Evolutionary conservation across 1,140 invertebrate species (phyloP), one percentile per base, ranked within the genome.

Genomic region (Drosophila kepulauana): DNA sequence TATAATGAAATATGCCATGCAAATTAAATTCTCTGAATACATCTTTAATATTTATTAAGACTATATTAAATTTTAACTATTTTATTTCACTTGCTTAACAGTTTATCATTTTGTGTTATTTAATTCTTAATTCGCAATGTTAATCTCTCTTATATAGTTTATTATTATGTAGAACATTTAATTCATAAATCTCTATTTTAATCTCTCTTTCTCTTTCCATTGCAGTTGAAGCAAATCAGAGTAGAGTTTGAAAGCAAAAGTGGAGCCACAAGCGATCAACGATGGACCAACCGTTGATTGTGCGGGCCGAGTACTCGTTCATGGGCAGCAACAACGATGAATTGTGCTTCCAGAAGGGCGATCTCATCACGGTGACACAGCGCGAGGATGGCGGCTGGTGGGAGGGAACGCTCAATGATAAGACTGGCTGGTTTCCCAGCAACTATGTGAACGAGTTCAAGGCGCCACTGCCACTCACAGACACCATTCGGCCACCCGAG

Each of bases 371-470:
- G 11, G 96, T 99, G 33, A 99, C 98, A 3, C 97, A 98, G 93
- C 93, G 93, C 57, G 96, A 98, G 85, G 96, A 99, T 92, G 98
- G 98, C 52, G 98, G 98, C 28, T 99, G 98, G 95, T 99, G 98
- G 98, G 98, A 99, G 94, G 99, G 98, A 11, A 99, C 98, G 2
- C 93, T 99, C 15, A 95, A 97, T 75, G 98, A 98, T 57, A 97
- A 97, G 92, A 99, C 98, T 73, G 98, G 98, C 79, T 99, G 99
- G 99, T 99, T 99, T 94, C 99, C 99, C 70, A 98, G 97, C 78
- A 99, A 99, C 93, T 99, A 99, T 95, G 98, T 99, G 15, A 97
- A 96, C 88, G 97, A 98, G 92, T 96, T 95, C 87, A 97, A 96
- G 95, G 92, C 94, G 46, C 94, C 95, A 81, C 93, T 95, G 67